Evolutionary conservation across 2,113 vertebrate genomes (phyloP).

Genomic region (Stictonetta naevosa): DNA sequence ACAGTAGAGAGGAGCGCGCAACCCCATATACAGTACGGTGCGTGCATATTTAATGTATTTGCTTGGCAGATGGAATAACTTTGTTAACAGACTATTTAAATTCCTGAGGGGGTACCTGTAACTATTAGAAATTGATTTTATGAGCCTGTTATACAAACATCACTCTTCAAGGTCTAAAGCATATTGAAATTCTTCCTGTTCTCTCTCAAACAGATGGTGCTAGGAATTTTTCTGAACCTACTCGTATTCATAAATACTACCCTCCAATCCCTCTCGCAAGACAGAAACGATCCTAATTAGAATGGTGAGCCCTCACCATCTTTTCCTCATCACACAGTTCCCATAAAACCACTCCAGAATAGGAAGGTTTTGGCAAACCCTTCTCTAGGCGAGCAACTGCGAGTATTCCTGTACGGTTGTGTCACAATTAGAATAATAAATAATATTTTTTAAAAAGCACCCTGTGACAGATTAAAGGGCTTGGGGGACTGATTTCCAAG

Average conservation of each 20-base stretch:
- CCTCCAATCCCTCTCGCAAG: constrained; percentile 64
- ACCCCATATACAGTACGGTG: background rate
- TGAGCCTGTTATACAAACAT: constrained; percentile 77
- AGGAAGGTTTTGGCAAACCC: constrained; percentile 43
- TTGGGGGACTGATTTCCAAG: background rate
- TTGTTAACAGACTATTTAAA: constrained; percentile 76
- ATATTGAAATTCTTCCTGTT: constrained; percentile 80
- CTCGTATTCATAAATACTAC: constrained; percentile 81
- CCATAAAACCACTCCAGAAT: constrained; percentile 45
- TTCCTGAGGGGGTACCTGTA: constrained; percentile 79
- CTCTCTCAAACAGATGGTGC: constrained; percentile 82
- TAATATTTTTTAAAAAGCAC: background rate
- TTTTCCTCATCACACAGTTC: constrained; percentile 53
- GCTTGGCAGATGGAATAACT: constrained; percentile 70
- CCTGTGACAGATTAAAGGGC: background rate
- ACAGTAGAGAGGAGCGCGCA: background rate
- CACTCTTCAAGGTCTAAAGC: constrained; percentile 79
- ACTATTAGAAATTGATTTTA: constrained; percentile 82
- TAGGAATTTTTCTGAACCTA: constrained; percentile 77
- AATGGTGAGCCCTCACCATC: constrained; percentile 44
- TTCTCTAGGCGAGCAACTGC: background rate
- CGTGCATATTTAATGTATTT: constrained; percentile 54
- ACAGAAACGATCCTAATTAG: constrained; percentile 75
- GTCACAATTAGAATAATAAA: background rate
- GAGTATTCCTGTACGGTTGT: constrained; percentile 41